Base-by-base conservation (phyloP, 23 tunicate genomes). In the Ciona savignyi region DNA sequence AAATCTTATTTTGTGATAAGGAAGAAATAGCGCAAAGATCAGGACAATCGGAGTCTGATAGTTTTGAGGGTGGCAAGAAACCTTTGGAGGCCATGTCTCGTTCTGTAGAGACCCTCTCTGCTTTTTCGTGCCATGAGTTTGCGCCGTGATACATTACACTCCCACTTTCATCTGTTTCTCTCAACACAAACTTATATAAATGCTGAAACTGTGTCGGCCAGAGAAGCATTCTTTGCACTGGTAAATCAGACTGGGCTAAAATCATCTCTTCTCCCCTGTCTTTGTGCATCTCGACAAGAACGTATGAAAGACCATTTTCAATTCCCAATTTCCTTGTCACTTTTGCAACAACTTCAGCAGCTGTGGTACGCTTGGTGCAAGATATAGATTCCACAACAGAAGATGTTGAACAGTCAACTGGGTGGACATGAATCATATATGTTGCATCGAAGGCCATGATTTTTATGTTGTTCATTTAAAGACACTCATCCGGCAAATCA, bases 201-300 rank as follows among this genome's bases (percentile, higher is more conserved):
- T 73, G 85, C 70, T 85, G 83, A 60, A 63, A 74, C 51, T 85
- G 92, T 23, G 63, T 9, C 26, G 92, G 92, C 92, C 92, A 85
- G 3, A 85, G 70, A 1, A 85, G 75, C 78, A 85, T 78, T 31
- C 92, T 63, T 33, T 85, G 84, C 32, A 85, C 78, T 3, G 92
- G 92, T 32, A 30, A 51, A 73, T 85, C 92, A 2, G 74, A 67
- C 1, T 74, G 33, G 23, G 78, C 92, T 3, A 85, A 66, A 26
- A 85, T 75, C 62, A 51, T 29, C 31, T 85, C 84, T 66, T 81
- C 85, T n/a, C 78, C 85, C 28, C 66, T 73, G 20, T 73, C 67
- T 21, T 73, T 74, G 34, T 81, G 85, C 34, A 81, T 33, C 66
- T 81, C 85, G 25, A 73, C 85, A 2, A 81, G 74, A 22, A 73